Base-by-base conservation (phyloP, 2,113 vertebrate species). In the Stercorarius parasiticus region DNA sequence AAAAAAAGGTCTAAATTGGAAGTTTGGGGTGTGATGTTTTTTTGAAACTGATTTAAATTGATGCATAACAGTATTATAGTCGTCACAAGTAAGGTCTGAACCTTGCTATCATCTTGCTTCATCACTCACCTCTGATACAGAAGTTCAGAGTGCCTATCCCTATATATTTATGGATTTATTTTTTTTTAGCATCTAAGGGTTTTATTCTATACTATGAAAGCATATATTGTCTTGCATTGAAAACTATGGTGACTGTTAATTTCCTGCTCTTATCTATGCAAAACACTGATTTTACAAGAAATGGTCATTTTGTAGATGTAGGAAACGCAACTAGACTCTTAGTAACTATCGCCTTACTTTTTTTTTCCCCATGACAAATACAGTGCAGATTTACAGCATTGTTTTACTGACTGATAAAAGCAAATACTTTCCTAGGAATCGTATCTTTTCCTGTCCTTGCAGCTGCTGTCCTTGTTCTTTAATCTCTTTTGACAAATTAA, bases 401-500 rank as follows among this genome's bases (percentile, higher is more conserved):
- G 32, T 65, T 84, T 84, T 79, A 88, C 34, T 88, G 47, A 61
- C 30, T 45, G 43, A 84, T 58, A 64, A 93, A 95, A 84, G 61
- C 36, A 90, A 92, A 76, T 61, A 5, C 79, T 88, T 93, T 92
- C 56, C 53, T 71, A 86, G 73, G 59, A 91, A 72, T 34, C 59
- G 12, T 36, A 43, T 47, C 19, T 91, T 78, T 84, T 84, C 34
- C 23, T 86, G 76, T 69, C 61, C 56, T 96, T 64, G 36, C 32
- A 81, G 52, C 9, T 84, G 25, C 36, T 84, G 42, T 62, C 52
- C 40, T 76, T 76, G 26, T 81, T 90, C 42, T 90, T 94, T 88
- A 90, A 74, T 79, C 11, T 86, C 23, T 55, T 81, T 58, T 88
- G 82, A 82, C 34, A 88, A 95, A 73, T 76, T 62, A 78, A 78